Conservation (phyloP, 64 coral and sea anemone genomes). For the Stichodactyla mertensii region DNA sequence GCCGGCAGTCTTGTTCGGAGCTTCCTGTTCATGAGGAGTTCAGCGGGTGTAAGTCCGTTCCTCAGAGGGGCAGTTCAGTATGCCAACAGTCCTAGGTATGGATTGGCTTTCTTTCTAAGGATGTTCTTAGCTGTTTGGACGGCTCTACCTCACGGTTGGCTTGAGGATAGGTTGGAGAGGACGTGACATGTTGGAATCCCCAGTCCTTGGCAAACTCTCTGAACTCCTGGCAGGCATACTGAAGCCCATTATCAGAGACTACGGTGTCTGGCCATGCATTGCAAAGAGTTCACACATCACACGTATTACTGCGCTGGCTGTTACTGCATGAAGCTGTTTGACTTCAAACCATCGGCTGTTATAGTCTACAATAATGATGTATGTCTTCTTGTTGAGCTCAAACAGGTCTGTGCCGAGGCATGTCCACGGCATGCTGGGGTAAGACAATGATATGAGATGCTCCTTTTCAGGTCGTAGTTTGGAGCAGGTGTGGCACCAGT, state of each 20-base stretch:
- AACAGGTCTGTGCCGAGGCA: slow-evolving; percentile 25
- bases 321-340: not conserved
- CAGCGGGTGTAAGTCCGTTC: slow-evolving; percentile 23
- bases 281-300: slow-evolving; percentile 17
- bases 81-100: not conserved
- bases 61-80: slow-evolving; percentile 21
- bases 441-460: not conserved
- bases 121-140: slow-evolving; percentile 24
- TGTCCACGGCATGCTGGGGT: slow-evolving; percentile 17
- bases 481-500: slow-evolving; percentile 12
- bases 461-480: not conserved
- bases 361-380: slow-evolving; percentile 36
- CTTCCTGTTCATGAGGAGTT: slow-evolving; percentile 21
- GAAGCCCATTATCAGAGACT: slow-evolving; percentile 30
- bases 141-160: slow-evolving; percentile 38
- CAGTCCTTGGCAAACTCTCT: slow-evolving; percentile 30
- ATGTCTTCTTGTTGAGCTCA: slow-evolving; percentile 28
- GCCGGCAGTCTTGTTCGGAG: slow-evolving; percentile 15
- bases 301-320: not conserved
- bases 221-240: slow-evolving; percentile 19
- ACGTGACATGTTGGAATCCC: slow-evolving; percentile 38
- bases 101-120: not conserved
- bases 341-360: slow-evolving; percentile 38
- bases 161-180: slow-evolving; percentile 36
- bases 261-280: slow-evolving; percentile 37